Evolutionary conservation across 2,797 vertebrate genomes (phyloP).

Genomic region (Mallotus villosus): DNA sequence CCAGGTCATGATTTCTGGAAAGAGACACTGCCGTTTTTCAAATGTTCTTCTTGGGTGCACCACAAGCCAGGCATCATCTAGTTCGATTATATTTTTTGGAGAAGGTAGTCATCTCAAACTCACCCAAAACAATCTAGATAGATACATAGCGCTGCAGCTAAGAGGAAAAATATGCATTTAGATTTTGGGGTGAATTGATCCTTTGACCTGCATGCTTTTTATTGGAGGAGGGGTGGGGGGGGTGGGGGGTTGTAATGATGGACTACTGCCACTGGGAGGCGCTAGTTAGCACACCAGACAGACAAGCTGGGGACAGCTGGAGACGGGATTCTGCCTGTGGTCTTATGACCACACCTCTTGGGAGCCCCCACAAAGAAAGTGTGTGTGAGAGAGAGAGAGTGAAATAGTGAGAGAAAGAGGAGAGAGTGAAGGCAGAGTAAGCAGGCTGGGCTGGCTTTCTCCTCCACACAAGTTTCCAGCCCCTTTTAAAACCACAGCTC

Average conservation of each 20-base stretch:
- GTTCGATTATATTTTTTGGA: too few relatives aligned
- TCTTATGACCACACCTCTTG: neutral
- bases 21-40: too few relatives aligned
- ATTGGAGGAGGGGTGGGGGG: slow-evolving; percentile 3
- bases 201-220: neutral
- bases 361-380: neutral
- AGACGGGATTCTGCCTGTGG: slow-evolving; percentile 1
- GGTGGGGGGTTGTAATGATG: slow-evolving; percentile 36
- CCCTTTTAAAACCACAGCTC: neutral
- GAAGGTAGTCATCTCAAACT: too few relatives aligned
- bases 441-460: neutral
- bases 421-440: neutral
- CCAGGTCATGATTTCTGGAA: too few relatives aligned
- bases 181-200: too few relatives aligned
- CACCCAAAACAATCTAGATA: too few relatives aligned
- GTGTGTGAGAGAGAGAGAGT: neutral
- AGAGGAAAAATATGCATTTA: too few relatives aligned
- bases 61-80: too few relatives aligned
- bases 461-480: neutral
- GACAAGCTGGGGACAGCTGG: neutral
- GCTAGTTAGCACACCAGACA: neutral
- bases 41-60: too few relatives aligned
- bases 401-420: neutral
- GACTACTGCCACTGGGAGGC: slow-evolving; percentile 25
- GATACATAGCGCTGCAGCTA: too few relatives aligned